Evolutionary conservation across 2,797 vertebrate species (phyloP).

Genomic region (Ctenopoma multispine): DNA sequence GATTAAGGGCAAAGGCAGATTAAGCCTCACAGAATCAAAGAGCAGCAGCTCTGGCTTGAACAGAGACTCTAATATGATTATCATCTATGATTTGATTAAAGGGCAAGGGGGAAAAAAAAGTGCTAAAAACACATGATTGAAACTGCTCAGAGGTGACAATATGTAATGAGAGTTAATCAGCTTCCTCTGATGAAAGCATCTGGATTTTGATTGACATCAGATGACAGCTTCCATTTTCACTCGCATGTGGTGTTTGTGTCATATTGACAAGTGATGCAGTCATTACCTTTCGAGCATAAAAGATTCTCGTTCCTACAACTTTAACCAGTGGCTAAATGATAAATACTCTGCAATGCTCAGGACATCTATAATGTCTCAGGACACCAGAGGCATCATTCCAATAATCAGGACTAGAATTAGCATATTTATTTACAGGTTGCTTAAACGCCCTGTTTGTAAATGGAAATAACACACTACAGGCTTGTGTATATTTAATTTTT

Average conservation of each 20-base stretch:
- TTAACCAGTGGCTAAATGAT: slow-evolving; percentile 50
- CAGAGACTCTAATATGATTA: slow-evolving; percentile 69
- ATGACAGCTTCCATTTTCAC: slow-evolving; percentile 13
- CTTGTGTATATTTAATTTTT: slow-evolving; percentile 6
- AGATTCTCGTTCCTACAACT: no score
- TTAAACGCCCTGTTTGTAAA: slow-evolving; percentile 36
- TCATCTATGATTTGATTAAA: slow-evolving; percentile 76
- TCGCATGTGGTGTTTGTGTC: neutral
- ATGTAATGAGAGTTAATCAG: slow-evolving; percentile 61
- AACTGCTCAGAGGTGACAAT: slow-evolving; percentile 59
- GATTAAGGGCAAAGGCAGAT: slow-evolving; percentile 75
- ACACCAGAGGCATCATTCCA: slow-evolving; percentile 24
- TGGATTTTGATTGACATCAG: slow-evolving; percentile 28
- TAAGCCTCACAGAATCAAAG: slow-evolving; percentile 69
- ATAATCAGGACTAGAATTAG: slow-evolving; percentile 41
- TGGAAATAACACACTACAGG: neutral
- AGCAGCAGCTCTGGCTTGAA: slow-evolving; percentile 52
- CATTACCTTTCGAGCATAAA: no score
- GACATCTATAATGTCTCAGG: slow-evolving; percentile 39
- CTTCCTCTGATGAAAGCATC: slow-evolving; percentile 50
- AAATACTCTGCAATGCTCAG: slow-evolving; percentile 22
- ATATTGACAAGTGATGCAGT: slow-evolving; percentile 18
- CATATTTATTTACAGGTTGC: slow-evolving; percentile 30
- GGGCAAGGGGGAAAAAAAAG: slow-evolving; percentile 43
- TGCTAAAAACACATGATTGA: slow-evolving; percentile 61